Evolutionary conservation across 2,888 invertebrate genomes (phyloP).

Genomic region (Baccha elongata): DNA sequence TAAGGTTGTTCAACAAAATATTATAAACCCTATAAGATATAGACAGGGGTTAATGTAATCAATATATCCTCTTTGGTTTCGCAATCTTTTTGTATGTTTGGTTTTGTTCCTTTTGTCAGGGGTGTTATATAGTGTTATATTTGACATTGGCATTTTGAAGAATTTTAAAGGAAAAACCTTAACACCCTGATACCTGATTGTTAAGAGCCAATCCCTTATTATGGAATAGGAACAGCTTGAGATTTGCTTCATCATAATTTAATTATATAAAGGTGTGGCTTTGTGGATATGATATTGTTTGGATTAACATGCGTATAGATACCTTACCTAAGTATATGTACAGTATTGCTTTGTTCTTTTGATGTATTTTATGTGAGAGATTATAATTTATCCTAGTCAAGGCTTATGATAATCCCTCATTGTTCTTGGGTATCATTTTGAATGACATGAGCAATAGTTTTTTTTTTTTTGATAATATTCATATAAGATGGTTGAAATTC

Average conservation of each 20-base stretch:
- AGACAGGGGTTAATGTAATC: constrained; percentile 66
- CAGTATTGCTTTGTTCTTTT: constrained; percentile 21
- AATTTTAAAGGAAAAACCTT: constrained; percentile 54
- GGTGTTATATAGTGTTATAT: constrained; percentile 31
- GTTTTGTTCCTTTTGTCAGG: constrained; percentile 29
- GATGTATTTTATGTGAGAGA: constrained; percentile 40
- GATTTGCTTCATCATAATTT: constrained; percentile 72
- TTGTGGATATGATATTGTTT: constrained; percentile 3
- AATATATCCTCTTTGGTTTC: constrained; percentile 69
- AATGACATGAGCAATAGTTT: constrained; percentile 45
- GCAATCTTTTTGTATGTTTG: constrained; percentile 50
- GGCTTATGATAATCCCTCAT: constrained; percentile 62
- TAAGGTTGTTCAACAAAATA: constrained; percentile 58
- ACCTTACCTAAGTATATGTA: not conserved
- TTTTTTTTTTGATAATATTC: not conserved
- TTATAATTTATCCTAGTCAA: constrained; percentile 71
- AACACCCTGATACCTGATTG: constrained; percentile 36
- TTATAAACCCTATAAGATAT: no score
- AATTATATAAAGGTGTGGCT: constrained; percentile 74
- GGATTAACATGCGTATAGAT: constrained; percentile 35
- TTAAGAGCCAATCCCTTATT: constrained; percentile 63
- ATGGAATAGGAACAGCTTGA: constrained; percentile 63
- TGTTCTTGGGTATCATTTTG: constrained; percentile 53
- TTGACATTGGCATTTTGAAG: constrained; percentile 60
- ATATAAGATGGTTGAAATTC: not conserved